Conservation (phyloP, 1,140 invertebrate species). For the Drosophila suzukii region DNA sequence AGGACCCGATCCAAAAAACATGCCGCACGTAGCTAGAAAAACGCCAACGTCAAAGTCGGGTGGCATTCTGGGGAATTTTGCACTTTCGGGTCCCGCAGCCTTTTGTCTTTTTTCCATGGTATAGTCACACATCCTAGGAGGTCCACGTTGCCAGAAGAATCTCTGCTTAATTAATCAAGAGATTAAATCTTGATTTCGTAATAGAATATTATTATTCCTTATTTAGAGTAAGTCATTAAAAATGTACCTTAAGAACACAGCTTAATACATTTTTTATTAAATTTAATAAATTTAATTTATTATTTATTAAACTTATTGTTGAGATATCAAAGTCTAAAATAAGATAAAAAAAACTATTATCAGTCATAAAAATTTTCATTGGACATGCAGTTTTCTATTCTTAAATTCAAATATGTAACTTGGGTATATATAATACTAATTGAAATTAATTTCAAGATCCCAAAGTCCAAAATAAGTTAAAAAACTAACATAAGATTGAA, state of each 20-base stretch:
- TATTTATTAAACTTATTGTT: no score
- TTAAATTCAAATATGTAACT: no score
- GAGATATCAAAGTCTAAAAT: no score
- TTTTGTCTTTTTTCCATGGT: neutral
- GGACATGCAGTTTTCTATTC: no score
- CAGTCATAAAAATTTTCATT: no score
- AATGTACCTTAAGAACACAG: neutral
- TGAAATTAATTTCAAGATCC: no score
- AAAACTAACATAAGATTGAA: no score
- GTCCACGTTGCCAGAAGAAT: neutral
- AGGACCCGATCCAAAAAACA: constrained; percentile 33
- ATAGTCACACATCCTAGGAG: neutral
- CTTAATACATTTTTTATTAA: no score
- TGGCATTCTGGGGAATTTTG: constrained; percentile 34
- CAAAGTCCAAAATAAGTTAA: no score
- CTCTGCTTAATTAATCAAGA: constrained; percentile 20
- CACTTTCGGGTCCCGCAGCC: constrained; percentile 18
- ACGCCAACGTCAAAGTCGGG: constrained; percentile 39
- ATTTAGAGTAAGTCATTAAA: neutral
- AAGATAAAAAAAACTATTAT: no score
- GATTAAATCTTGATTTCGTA: neutral
- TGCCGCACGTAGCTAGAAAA: constrained; percentile 44
- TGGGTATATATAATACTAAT: no score
- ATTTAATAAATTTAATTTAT: no score
- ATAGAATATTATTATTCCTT: neutral